These are phyloP conservation scores for Synergus itoensis DNA, from an alignment of 2,888 invertebrate genomes.

Conservation along the genomic window DNA sequence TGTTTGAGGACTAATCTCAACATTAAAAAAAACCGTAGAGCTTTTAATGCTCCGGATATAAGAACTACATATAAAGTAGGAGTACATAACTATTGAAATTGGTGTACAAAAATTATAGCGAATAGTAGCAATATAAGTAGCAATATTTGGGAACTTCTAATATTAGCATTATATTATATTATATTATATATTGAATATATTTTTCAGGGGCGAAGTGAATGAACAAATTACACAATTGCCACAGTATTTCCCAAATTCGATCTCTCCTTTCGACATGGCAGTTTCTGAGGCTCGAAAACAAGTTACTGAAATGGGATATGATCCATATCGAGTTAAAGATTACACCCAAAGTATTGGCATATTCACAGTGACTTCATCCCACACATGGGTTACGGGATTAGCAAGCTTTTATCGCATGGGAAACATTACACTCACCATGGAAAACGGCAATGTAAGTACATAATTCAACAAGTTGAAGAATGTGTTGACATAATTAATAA, in stretches of 20 bases:
- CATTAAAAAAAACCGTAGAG: not conserved
- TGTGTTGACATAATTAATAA: too few species aligned
- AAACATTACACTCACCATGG: conserved; percentile 86
- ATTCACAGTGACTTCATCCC: conserved; percentile 84
- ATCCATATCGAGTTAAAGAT: conserved; percentile 87
- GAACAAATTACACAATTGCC: conserved; percentile 85
- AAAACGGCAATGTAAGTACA: conserved; percentile 83
- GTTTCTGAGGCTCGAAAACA: conserved; percentile 87
- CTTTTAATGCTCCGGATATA: not conserved
- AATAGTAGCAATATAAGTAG: too few species aligned
- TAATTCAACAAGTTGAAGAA: not conserved
- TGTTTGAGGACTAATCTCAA: conserved; percentile 24
- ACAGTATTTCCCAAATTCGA: conserved; percentile 90
- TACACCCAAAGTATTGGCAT: conserved; percentile 86
- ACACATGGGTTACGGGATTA: conserved; percentile 89
- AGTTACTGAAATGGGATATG: conserved; percentile 83
- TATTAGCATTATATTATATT: too few species aligned
- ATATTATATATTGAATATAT: not conserved
- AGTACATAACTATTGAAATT: not conserved
- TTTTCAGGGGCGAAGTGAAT: conserved; percentile 84
- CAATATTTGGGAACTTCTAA: not conserved
- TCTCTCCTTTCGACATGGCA: conserved; percentile 91
- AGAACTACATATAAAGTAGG: not conserved
- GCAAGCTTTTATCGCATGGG: conserved; percentile 91
- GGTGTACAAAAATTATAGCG: too few species aligned